phyloP scores from a whole-genome alignment of 2,113 vertebrate species.

The Blennius ocellaris region DNA sequence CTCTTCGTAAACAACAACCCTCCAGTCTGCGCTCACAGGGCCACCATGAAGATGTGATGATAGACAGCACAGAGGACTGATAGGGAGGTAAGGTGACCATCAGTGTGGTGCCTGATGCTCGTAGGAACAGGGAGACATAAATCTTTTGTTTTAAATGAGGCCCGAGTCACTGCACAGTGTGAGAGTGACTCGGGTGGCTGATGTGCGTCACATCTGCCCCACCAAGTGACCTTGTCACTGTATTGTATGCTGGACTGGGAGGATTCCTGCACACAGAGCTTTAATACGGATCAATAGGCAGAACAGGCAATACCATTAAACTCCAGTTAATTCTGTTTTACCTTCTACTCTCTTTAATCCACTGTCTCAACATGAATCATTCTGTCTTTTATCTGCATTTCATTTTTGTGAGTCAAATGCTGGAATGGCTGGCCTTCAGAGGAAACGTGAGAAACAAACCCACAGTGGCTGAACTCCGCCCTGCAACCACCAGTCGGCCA shows the following conservation, averaged over 20 bases:
- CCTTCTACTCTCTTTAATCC: slow-evolving; percentile 29
- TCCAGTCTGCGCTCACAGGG: not conserved
- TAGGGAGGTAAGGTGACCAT: slow-evolving; percentile 54
- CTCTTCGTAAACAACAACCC: not conserved
- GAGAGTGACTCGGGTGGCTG: not conserved
- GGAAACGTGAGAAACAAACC: slow-evolving; percentile 72
- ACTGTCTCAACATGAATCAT: slow-evolving; percentile 19
- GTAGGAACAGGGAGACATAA: slow-evolving; percentile 54
- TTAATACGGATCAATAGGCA: slow-evolving; percentile 14
- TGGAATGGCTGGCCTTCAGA: slow-evolving; percentile 74
- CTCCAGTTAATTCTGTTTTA: slow-evolving; percentile 14
- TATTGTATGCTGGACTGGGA: slow-evolving; percentile 9
- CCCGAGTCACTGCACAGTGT: slow-evolving; percentile 51
- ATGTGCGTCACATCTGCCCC: slow-evolving; percentile 41
- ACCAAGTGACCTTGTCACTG: slow-evolving; percentile 17
- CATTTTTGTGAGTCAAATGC: slow-evolving; percentile 50
- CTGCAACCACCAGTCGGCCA: slow-evolving; percentile 63
- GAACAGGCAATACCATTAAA: slow-evolving; percentile 19
- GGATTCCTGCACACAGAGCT: slow-evolving; percentile 4
- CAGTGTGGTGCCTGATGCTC: slow-evolving; percentile 50
- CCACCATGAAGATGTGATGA: slow-evolving; percentile 8
- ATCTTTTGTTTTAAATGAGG: slow-evolving; percentile 61
- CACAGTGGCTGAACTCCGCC: slow-evolving; percentile 46
- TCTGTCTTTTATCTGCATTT: slow-evolving; percentile 39
- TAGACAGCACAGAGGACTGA: slow-evolving; percentile 25